Percentiles rank a stretch among this genome's conserved stretches.
Conservation (phyloP, 2,797 vertebrate species). For the Hippopotamyrus pictus region DNA sequence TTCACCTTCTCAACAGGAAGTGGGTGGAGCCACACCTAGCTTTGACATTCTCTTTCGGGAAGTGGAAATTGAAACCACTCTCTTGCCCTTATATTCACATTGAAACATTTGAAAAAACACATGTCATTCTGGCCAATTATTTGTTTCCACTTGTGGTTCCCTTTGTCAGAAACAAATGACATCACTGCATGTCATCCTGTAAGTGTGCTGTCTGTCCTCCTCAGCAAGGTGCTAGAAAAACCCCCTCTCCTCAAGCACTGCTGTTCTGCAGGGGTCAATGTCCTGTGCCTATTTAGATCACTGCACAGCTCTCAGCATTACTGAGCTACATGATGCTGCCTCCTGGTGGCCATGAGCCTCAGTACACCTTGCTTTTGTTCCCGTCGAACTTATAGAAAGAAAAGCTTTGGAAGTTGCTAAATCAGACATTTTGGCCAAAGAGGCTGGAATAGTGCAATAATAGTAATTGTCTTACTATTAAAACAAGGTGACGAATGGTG, state of each 20-base stretch:
- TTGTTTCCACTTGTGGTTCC: neutral
- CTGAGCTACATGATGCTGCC: neutral
- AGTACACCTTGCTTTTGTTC: neutral
- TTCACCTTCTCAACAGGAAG: neutral
- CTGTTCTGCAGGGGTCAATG: constrained; percentile 6
- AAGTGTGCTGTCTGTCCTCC: neutral
- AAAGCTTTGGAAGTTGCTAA: neutral
- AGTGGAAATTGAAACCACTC: constrained; percentile 39
- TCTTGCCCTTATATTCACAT: constrained; percentile 31
- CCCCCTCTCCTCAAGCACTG: neutral
- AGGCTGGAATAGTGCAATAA: neutral
- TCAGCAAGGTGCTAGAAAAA: neutral
- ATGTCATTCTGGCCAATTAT: neutral
- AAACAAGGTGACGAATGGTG: neutral
- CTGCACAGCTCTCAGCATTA: neutral
- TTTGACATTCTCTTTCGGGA: constrained; percentile 50
- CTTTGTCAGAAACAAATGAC: neutral
- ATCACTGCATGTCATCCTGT: neutral
- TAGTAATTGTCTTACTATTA: neutral
- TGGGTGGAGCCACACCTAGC: constrained; percentile 48
- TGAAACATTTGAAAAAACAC: neutral
- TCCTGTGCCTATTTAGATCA: neutral
- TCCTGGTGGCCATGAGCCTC: neutral
- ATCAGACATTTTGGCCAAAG: neutral
- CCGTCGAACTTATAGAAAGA: neutral